phyloP scores from a whole-genome alignment of 2,888 invertebrate species.

The Elgonia sp. region DNA sequence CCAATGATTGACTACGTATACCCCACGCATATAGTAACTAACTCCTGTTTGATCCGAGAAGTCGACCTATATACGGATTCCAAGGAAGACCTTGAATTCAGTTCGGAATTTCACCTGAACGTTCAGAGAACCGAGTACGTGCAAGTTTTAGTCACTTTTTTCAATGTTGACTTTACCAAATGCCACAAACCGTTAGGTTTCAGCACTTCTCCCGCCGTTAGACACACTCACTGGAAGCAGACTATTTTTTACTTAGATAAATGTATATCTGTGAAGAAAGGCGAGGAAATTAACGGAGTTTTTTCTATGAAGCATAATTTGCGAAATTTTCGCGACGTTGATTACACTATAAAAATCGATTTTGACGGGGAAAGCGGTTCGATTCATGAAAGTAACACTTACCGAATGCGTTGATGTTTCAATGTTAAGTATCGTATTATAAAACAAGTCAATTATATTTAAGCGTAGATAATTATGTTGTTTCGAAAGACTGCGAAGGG shows the following conservation, averaged over 20 bases:
- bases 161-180: conserved; percentile 99
- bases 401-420: conserved; percentile 93
- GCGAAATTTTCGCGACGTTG: conserved; percentile 98
- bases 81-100: conserved; percentile 96
- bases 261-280: conserved; percentile 98
- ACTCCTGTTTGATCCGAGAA: conserved; percentile 97
- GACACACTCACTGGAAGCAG: conserved; percentile 99
- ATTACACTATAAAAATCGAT: conserved; percentile 96
- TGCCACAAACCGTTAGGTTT: conserved; percentile 99
- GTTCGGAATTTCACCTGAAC: conserved; percentile 94
- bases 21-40: conserved; percentile 98
- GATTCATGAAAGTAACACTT: conserved; percentile 94
- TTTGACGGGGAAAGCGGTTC: conserved; percentile 96
- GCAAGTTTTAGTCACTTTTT: conserved; percentile 99
- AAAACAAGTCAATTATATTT: too few relatives aligned
- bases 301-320: conserved; percentile 98
- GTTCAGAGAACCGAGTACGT: conserved; percentile 97
- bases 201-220: conserved; percentile 98
- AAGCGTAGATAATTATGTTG: too few relatives aligned
- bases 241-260: conserved; percentile 99
- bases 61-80: conserved; percentile 99
- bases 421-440: too few relatives aligned
- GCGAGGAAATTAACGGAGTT: conserved; percentile 96
- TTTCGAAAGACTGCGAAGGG: too few relatives aligned
- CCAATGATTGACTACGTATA: conserved; percentile 99